phyloP scores from a whole-genome alignment of 1,140 invertebrate species.

The Aricia agestis region DNA sequence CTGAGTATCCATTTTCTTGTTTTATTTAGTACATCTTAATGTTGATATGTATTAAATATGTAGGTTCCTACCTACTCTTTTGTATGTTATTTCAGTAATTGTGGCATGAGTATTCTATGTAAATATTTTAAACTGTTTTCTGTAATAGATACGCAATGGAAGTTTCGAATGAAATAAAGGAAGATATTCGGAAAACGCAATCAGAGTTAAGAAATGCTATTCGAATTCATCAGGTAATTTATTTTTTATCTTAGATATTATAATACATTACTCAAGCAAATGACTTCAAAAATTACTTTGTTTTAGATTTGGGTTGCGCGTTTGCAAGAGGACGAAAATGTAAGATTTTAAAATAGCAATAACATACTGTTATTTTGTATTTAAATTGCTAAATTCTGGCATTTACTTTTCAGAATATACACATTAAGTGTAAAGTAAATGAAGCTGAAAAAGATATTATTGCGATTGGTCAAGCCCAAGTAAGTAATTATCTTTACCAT shows the following conservation, averaged over 20 bases:
- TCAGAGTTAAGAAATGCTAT: slow-evolving; percentile 81
- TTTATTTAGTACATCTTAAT: no score
- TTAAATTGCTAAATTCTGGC: not conserved
- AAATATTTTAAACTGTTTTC: no score
- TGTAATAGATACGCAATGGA: slow-evolving; percentile 76
- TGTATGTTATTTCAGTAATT: no score
- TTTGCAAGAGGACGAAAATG: slow-evolving; percentile 78
- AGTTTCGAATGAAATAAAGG: slow-evolving; percentile 80
- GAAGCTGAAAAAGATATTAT: slow-evolving; percentile 77
- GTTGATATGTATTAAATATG: no score
- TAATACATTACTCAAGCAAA: not conserved
- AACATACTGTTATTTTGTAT: no score
- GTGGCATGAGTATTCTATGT: no score
- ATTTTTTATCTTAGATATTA: no score
- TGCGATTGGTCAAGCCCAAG: slow-evolving; percentile 74
- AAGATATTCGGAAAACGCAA: slow-evolving; percentile 80
- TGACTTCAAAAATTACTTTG: slow-evolving; percentile 17
- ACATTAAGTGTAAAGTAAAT: slow-evolving; percentile 72
- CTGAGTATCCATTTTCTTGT: no score
- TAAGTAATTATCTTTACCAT: slow-evolving; percentile 41
- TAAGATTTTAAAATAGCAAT: slow-evolving; percentile 52
- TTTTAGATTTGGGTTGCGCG: slow-evolving; percentile 78
- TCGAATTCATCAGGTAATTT: slow-evolving; percentile 80
- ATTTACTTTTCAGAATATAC: slow-evolving; percentile 61
- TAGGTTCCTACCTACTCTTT: no score